Evolutionary conservation across 2,888 invertebrate genomes (phyloP), one percentile per base, ranked within the genome.

Genomic region (Pecten maximus): DNA sequence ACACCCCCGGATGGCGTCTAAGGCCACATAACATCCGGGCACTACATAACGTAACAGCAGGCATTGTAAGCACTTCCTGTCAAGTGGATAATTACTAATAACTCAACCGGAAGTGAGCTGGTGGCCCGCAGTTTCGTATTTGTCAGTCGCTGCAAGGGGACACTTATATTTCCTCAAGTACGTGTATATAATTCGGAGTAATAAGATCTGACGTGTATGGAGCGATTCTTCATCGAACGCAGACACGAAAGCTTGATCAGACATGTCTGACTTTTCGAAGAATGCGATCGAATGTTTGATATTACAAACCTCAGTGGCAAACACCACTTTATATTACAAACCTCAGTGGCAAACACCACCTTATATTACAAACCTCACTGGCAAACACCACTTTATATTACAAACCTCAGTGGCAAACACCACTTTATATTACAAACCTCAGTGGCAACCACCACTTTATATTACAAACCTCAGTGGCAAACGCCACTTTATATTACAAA

Each of bases 31-130:
- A 74, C 74, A 74, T 35, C 74, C 74, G 74, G 74, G 35, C 35
- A 35, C 74, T 74, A 74, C 3, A 74, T 2, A 15, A n/a, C 60
- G 60, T 28, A 60, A 60, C 60, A 28, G 60, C 60, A 10, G 60
- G 60, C n/a, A 6, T 6, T 28, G 60, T 60, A 60, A 60, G n/a
- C 10, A 35, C 23, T 74, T 74, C 74, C 74, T 74, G 74, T 74
- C 74, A 74, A 74, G 28, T 74, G 74, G 74, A 35, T 74, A 74
- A 74, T 74, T 74, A 74, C 74, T 10, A 10, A 74, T 23, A 74
- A 74, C 8, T 74, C 35, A 12, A 74, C 74, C 74, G 74, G 74
- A 74, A 74, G 74, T 74, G 74, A 74, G 35, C 74, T 74, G 35
- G 35, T 28, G 74, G 35, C 28, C 74, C 74, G 10, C 23, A 74